Conservation (phyloP, 1,140 invertebrate genomes). For the Pantala flavescens region DNA sequence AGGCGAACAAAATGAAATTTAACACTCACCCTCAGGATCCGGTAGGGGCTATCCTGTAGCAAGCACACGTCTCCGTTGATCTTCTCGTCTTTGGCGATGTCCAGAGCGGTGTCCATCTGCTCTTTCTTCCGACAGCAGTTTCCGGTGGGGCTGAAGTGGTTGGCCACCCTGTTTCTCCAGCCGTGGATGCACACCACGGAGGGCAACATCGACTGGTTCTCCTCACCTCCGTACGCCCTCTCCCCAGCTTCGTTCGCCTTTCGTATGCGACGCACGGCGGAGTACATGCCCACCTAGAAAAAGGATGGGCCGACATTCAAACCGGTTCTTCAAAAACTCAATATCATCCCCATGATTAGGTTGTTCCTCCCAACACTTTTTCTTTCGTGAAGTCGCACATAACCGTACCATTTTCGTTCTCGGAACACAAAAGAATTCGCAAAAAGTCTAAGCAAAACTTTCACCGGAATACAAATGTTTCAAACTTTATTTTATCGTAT, state of each 20-base stretch:
- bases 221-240: background rate
- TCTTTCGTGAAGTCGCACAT: too few relatives aligned
- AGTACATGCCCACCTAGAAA: too few relatives aligned
- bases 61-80: constrained; percentile 41
- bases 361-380: too few relatives aligned
- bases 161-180: background rate
- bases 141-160: background rate
- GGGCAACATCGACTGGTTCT: background rate
- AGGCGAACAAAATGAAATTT: background rate
- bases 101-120: background rate
- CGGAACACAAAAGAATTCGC: too few relatives aligned
- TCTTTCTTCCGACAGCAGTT: background rate
- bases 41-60: constrained; percentile 50
- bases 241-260: background rate
- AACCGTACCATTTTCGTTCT: too few relatives aligned
- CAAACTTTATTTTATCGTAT: too few relatives aligned
- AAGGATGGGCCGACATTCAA: too few relatives aligned
- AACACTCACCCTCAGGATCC: constrained; percentile 50
- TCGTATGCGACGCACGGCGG: too few relatives aligned
- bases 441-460: too few relatives aligned
- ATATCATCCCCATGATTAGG: too few relatives aligned
- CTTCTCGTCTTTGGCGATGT: constrained; percentile 22
- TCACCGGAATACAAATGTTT: too few relatives aligned
- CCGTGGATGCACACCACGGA: background rate
- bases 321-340: too few relatives aligned